Evolutionary conservation across 2,888 invertebrate genomes (phyloP), one percentile per base, ranked within the genome.

Genomic region (Phortica magna): DNA sequence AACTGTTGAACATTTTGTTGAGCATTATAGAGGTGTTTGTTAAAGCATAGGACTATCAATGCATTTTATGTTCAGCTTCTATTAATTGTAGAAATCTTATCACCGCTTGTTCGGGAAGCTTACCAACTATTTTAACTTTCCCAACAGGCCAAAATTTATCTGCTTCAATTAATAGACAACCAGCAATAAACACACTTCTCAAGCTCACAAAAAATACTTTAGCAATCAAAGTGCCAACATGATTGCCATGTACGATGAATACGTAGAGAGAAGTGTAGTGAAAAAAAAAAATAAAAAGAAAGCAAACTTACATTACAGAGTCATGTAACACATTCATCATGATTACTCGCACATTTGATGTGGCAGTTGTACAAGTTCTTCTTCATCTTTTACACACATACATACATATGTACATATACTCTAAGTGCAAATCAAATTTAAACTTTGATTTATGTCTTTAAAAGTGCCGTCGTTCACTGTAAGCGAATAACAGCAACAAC

Each of bases 401-500:
- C 31, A 31, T 31, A 31, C 31, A 31, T 31, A 31, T 3, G 3
- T 31, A 31, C 31, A 31, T 31, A 31, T 55, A n/a, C n/a, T 17
- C 61, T 61, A 61, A 48, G 31, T 43, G 68, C 43, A 70, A 70
- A 70, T 67, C 68, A 70, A 70, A 70, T 48, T 70, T 70, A 31
- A 70, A 70, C 68, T 70, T 70, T 70, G 68, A 70, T 70, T 70
- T 70, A 70, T 70, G 68, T 48, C 22, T 70, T 70, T 43, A 70
- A 48, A 19, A 70, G 68, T 70, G 68, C n/a, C 61, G n/a, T 48
- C 17, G n/a, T 43, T 31, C 70, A 48, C 53, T 39, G 17, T 39
- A 42, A 71, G 55, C 53, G 22, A 86, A 85, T 83, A 82, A 83
- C 84, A 84, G 82, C 14, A 14, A 65, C 68, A 70, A 48, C 5